These are phyloP conservation scores for Acropternis orthonyx DNA, from an alignment of 2,797 vertebrate genomes.

Conservation along the genomic window DNA sequence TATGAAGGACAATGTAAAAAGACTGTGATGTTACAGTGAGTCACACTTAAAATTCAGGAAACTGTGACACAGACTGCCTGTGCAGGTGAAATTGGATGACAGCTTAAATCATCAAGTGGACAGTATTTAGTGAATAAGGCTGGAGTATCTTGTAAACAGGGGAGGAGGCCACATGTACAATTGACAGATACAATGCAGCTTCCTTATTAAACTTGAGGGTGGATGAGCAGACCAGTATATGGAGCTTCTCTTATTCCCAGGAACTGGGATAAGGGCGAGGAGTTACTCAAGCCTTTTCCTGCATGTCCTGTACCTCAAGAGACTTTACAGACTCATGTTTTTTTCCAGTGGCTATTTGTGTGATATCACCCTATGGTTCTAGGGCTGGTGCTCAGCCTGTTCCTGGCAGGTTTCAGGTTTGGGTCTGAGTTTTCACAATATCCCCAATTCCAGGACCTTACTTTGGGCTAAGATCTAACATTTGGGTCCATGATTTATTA, in stretches of 20 bases:
- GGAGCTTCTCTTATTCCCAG: not conserved
- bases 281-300: not conserved
- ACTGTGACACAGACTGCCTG: not conserved
- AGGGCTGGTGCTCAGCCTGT: not conserved
- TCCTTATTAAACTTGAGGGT: not conserved
- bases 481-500: not conserved
- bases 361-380: not conserved
- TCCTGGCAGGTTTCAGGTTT: not conserved
- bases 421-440: not conserved
- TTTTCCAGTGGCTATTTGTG: not conserved
- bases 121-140: not conserved
- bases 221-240: not conserved
- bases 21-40: not conserved
- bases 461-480: not conserved
- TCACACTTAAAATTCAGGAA: not conserved
- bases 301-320: not conserved
- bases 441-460: not conserved
- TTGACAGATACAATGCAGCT: not conserved
- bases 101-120: not conserved
- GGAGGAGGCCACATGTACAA: not conserved
- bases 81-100: not conserved
- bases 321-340: fast-evolving
- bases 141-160: not conserved
- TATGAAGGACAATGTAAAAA: not conserved
- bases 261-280: not conserved